These are phyloP conservation scores for Himantopus leucocephalus DNA, from an alignment of 2,113 vertebrate genomes.

Conservation along the genomic window DNA sequence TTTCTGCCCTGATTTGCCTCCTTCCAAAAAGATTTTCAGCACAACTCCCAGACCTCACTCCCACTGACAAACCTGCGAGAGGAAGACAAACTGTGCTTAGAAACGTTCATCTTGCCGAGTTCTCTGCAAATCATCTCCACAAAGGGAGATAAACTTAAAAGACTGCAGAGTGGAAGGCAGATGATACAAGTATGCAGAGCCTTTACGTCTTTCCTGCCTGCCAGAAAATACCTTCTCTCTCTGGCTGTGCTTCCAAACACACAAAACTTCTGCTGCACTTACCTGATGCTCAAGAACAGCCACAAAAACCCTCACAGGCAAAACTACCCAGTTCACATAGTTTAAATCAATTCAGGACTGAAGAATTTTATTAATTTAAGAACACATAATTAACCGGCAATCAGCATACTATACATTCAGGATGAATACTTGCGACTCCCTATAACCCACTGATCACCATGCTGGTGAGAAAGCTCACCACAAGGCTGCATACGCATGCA, in stretches of 20 bases:
- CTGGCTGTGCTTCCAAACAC: accelerated
- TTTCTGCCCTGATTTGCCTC: not conserved
- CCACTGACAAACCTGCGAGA: not conserved
- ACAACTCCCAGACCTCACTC: not conserved
- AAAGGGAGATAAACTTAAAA: not conserved
- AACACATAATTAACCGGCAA: not conserved
- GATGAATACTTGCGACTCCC: not conserved
- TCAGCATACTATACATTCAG: not conserved
- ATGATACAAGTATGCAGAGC: not conserved
- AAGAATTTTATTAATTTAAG: not conserved
- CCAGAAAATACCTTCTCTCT: not conserved
- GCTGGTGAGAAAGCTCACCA: accelerated
- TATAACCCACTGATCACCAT: not conserved
- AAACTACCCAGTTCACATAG: not conserved
- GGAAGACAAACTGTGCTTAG: not conserved
- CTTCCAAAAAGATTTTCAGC: not conserved
- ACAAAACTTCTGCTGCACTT: not conserved
- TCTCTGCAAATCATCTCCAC: not conserved
- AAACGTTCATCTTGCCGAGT: not conserved
- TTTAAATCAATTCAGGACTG: not conserved
- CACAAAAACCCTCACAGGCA: not conserved
- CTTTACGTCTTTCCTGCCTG: not conserved
- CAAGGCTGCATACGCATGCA: accelerated
- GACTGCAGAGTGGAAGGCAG: not conserved
- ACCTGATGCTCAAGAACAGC: not conserved